Conservation (phyloP, 2,888 invertebrate species). For the Ectemnius lituratus region DNA sequence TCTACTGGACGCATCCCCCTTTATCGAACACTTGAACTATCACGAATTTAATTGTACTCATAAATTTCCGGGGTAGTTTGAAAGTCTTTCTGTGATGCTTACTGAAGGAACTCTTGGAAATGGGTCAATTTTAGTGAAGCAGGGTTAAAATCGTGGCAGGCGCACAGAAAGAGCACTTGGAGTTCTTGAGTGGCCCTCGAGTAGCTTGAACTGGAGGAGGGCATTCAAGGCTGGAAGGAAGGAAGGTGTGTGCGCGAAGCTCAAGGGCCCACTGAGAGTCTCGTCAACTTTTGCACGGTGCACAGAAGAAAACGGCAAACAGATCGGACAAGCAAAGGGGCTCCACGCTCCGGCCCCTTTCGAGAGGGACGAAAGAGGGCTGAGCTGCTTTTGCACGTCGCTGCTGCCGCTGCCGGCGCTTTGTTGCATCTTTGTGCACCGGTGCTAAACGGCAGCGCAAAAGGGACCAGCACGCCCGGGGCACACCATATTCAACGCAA, state of each 20-base stretch:
- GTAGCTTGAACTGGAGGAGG: conserved; percentile 57
- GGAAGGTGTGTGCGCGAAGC: conserved; percentile 51
- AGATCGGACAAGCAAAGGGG: conserved; percentile 26
- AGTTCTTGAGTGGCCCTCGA: conserved; percentile 46
- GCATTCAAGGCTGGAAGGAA: conserved; percentile 55
- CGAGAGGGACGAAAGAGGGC: conserved; percentile 49
- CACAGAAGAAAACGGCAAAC: conserved; percentile 55
- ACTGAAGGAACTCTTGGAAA: conserved; percentile 29
- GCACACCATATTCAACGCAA: too few relatives aligned
- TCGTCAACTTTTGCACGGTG: conserved; percentile 58
- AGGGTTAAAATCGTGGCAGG: conserved; percentile 36
- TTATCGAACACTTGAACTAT: too few relatives aligned
- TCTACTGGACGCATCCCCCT: too few relatives aligned
- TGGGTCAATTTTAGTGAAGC: conserved; percentile 27
- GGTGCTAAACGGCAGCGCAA: conserved; percentile 70
- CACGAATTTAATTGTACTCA: too few relatives aligned
- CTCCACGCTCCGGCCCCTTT: conserved; percentile 6
- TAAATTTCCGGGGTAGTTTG: too few relatives aligned
- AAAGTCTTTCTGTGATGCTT: too few relatives aligned
- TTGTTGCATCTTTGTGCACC: conserved; percentile 69
- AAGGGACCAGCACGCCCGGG: not conserved
- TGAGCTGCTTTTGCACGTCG: conserved; percentile 17
- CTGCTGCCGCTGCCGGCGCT: conserved; percentile 50
- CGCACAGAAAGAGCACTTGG: conserved; percentile 28
- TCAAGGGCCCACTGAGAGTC: conserved; percentile 50